Evolutionary conservation across 2,888 invertebrate genomes (phyloP), one percentile per base, ranked within the genome.

Genomic region (Exephanes ischioxanthus): DNA sequence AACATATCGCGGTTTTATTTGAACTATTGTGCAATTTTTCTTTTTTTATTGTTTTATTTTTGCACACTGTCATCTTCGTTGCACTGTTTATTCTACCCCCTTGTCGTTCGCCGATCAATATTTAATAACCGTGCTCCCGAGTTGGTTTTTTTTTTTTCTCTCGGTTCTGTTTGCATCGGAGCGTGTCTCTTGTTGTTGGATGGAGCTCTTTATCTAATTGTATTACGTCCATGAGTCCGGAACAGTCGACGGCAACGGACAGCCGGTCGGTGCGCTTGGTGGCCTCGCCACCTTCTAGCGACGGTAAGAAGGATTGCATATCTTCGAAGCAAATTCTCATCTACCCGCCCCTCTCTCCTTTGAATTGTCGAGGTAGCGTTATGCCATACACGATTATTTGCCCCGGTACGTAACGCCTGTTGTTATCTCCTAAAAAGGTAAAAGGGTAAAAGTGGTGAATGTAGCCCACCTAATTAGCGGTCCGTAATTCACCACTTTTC

Each of bases 81-180:
- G 11, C 9, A 3, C 22, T 3, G 19, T 5, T 55, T 55, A 55
- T 55, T 55, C 55, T 55, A 6, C 11, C 53, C 37, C 55, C 66
- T 37, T n/a, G 33, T 78, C 67, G 33, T 48, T 48, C 48, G 30
- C 22, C 58, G 73, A 83, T 83, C 83, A 79, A 83, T 83, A 79
- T 83, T 78, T 73, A 70, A 83, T 83, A 73, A 79, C 53, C 68
- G 78, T 73, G 45, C 73, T 58, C 37, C 63, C 73, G 78, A 58
- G 63, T 68, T 83, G 78, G 79, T 83, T 83, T 83, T 83, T 66
- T 83, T 83, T 83, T 83, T 83, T 66, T 77, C 48, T 55, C 67
- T 37, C 6, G 61, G 73, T 83, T 68, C 78, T 83, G 68, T 83
- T 83, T 68, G 48, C 68, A 83, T 73, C 37, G 55, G 51, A 41